A percentile compares a stretch with the other conserved stretches of the same genome.
These are phyloP conservation scores for Drosophila gunungcola DNA, from an alignment of 1,140 invertebrate genomes.

Conservation along the genomic window DNA sequence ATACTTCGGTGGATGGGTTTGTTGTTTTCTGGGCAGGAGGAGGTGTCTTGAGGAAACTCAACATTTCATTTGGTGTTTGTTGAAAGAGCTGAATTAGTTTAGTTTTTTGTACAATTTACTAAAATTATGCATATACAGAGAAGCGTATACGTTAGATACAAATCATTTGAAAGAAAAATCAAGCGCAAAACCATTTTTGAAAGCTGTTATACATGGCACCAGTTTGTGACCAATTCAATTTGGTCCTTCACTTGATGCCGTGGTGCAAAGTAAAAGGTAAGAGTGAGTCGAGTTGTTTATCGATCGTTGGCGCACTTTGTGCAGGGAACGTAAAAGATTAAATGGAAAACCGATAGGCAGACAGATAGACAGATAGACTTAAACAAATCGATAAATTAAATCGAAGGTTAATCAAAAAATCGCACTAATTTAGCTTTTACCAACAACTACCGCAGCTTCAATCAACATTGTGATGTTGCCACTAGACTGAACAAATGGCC, in stretches of 20 bases:
- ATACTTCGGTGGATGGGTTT: constrained; percentile 13
- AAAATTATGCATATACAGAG: constrained; percentile 42
- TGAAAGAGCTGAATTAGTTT: constrained; percentile 85
- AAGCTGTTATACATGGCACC: constrained; percentile 9
- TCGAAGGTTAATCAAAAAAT: constrained; percentile 59
- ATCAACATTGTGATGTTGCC: constrained; percentile 85
- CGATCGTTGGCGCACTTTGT: constrained; percentile 11
- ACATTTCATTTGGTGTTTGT: constrained; percentile 84
- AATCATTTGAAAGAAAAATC: neutral
- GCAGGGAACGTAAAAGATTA: constrained; percentile 15
- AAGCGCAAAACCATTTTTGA: constrained; percentile 22
- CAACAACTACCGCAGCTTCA: constrained; percentile 84
- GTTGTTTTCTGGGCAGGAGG: constrained; percentile 37
- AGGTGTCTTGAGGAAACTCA: constrained; percentile 80
- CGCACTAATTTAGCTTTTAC: constrained; percentile 84
- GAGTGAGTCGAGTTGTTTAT: constrained; percentile 12
- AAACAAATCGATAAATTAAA: constrained; percentile 22
- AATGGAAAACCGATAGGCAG: constrained; percentile 5
- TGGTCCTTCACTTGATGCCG: constrained; percentile 7
- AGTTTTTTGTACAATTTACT: constrained; percentile 64
- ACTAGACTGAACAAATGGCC: constrained; percentile 47
- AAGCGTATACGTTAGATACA: constrained; percentile 16
- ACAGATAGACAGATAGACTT: constrained; percentile 3
- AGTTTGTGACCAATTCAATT: neutral
- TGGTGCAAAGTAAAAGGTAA: constrained; percentile 9